These are phyloP conservation scores for Tenualosa thibaudeaui DNA, from an alignment of 2,797 vertebrate species.

Conservation along the genomic window DNA sequence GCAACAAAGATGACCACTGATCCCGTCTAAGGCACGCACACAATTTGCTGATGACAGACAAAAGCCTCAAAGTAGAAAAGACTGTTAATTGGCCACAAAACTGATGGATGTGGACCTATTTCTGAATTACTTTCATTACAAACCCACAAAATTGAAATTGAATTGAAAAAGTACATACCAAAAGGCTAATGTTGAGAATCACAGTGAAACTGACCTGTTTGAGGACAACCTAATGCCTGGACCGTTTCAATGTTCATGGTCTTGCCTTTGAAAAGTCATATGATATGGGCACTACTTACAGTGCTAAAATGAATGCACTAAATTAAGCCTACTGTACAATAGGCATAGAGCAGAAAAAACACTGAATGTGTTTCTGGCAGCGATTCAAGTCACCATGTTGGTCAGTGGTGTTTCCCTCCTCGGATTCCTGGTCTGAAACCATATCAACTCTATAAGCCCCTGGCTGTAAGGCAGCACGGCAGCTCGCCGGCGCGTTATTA, in stretches of 20 bases:
- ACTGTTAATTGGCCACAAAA: background rate
- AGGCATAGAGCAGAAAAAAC: background rate
- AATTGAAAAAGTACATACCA: background rate
- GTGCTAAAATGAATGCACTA: background rate
- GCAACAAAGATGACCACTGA: background rate
- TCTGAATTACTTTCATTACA: background rate
- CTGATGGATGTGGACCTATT: background rate
- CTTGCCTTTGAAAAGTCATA: background rate
- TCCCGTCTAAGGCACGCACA: background rate
- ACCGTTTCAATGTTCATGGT: background rate
- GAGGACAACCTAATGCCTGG: background rate
- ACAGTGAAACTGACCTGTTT: background rate
- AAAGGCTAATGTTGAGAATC: background rate
- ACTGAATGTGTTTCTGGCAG: background rate
- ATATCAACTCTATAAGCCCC: background rate
- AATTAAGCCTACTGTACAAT: background rate
- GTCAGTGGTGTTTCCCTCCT: background rate
- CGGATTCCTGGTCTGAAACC: slow-evolving; percentile 20
- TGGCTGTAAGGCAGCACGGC: background rate
- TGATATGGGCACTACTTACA: background rate
- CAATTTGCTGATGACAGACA: background rate
- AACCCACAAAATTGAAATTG: background rate
- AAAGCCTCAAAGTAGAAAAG: background rate
- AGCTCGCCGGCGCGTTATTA: background rate
- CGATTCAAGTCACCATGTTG: background rate